These are phyloP conservation scores for Pseudococcus jackbeardsleyi DNA, from an alignment of 2,888 invertebrate genomes.

Conservation along the genomic window DNA sequence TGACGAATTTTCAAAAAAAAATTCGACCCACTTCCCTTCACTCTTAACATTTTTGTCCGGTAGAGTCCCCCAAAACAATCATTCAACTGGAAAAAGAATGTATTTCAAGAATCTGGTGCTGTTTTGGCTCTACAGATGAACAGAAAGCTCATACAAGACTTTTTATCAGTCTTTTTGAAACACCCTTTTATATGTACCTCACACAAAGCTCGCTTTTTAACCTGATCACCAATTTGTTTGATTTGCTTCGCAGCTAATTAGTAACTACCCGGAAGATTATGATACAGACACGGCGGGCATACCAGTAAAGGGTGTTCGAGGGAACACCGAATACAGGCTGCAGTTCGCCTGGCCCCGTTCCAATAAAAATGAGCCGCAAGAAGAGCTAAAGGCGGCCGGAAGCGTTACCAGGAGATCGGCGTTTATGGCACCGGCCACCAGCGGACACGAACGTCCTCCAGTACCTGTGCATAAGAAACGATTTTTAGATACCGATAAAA, in stretches of 20 bases:
- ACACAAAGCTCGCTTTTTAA: not conserved
- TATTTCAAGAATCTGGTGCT: too few species aligned
- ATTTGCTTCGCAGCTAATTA: conserved; percentile 57
- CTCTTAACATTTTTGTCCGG: too few species aligned
- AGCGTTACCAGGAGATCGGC: conserved; percentile 67
- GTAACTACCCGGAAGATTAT: conserved; percentile 68
- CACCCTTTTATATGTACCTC: too few species aligned
- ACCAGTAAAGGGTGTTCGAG: conserved; percentile 66
- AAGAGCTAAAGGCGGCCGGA: conserved; percentile 73
- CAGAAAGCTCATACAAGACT: too few species aligned
- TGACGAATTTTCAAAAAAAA: too few species aligned
- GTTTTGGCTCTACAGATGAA: too few species aligned
- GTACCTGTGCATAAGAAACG: conserved; percentile 73
- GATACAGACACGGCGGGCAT: conserved; percentile 70
- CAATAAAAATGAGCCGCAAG: conserved; percentile 68
- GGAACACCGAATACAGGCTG: conserved; percentile 84
- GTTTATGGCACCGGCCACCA: conserved; percentile 71
- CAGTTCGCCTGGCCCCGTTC: conserved; percentile 88
- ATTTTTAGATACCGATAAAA: conserved; percentile 70
- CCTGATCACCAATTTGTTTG: not conserved
- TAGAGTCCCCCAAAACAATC: too few species aligned
- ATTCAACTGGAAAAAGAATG: too few species aligned
- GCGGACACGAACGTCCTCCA: conserved; percentile 81
- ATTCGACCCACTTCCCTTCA: too few species aligned
- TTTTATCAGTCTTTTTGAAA: too few species aligned